Conservation (phyloP, 2,888 invertebrate genomes). For the Hylaea fasciaria region DNA sequence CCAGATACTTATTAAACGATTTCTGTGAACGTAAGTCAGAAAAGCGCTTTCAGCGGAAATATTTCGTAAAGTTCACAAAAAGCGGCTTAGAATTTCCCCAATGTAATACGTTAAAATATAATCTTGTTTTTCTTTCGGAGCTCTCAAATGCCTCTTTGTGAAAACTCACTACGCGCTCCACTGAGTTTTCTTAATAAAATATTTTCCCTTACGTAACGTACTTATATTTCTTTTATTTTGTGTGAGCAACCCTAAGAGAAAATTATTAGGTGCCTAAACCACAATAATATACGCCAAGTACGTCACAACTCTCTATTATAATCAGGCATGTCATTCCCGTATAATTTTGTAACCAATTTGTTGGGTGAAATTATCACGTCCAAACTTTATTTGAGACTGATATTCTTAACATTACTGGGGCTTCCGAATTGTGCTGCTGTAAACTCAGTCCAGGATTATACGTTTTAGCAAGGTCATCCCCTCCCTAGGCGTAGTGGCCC, state of each 20-base stretch:
- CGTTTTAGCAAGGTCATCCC: too few species aligned
- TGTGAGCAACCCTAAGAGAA: slow-evolving; percentile 23
- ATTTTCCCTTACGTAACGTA: slow-evolving; percentile 38
- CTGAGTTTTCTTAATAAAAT: slow-evolving; percentile 55
- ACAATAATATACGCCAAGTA: slow-evolving; percentile 1
- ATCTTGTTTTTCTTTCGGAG: slow-evolving; percentile 49
- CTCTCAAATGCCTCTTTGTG: slow-evolving; percentile 49
- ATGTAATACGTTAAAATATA: slow-evolving; percentile 43
- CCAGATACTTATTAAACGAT: not conserved
- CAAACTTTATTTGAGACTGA: too few species aligned
- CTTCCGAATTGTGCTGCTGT: too few species aligned
- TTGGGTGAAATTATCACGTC: too few species aligned
- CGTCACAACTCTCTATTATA: not conserved
- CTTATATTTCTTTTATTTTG: slow-evolving; percentile 27
- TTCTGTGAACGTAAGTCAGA: slow-evolving; percentile 2
- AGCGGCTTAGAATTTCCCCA: slow-evolving; percentile 34
- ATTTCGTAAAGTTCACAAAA: slow-evolving; percentile 26
- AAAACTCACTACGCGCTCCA: slow-evolving; percentile 52
- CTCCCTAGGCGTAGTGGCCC: too few species aligned
- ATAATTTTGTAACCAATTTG: too few species aligned
- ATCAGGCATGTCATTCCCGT: too few species aligned
- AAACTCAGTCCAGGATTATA: too few species aligned
- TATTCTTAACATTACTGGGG: too few species aligned
- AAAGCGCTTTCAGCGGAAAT: slow-evolving; percentile 27
- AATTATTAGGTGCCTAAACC: slow-evolving; percentile 13